These are phyloP conservation scores for Himalopsyche anomala DNA, from an alignment of 2,888 invertebrate genomes.

Conservation along the genomic window DNA sequence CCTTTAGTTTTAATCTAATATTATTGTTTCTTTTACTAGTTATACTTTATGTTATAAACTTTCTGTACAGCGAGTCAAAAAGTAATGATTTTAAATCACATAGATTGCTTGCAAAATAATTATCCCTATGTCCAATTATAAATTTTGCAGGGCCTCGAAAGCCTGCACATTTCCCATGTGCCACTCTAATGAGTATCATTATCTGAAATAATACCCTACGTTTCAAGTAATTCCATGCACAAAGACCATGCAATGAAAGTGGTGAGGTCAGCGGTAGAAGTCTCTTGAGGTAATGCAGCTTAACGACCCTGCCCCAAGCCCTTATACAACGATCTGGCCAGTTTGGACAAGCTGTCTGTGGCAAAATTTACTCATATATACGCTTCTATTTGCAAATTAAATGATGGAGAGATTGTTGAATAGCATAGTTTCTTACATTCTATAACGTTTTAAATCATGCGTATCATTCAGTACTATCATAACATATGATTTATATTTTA, in stretches of 20 bases:
- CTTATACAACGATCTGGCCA: slow-evolving; percentile 32
- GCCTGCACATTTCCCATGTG: not conserved
- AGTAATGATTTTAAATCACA: no score
- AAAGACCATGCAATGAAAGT: not conserved
- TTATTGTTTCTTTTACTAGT: no score
- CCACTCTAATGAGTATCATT: slow-evolving; percentile 3
- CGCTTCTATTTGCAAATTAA: not conserved
- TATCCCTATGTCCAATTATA: no score
- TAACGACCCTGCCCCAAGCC: slow-evolving; percentile 28
- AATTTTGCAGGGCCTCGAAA: not conserved
- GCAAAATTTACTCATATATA: slow-evolving; percentile 15
- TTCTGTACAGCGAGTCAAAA: no score
- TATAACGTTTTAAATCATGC: not conserved
- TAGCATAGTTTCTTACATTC: not conserved
- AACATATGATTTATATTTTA: no score
- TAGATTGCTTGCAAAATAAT: no score
- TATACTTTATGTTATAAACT: no score
- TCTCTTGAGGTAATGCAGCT: slow-evolving; percentile 51
- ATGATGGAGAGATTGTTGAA: not conserved
- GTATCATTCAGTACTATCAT: no score
- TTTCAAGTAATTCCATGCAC: slow-evolving; percentile 18
- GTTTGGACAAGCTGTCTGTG: slow-evolving; percentile 33
- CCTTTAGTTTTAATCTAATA: no score
- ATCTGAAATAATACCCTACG: not conserved
- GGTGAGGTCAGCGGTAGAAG: not conserved